These are phyloP conservation scores for Botrylloides violaceus DNA, from an alignment of 23 tunicate genomes.

Conservation along the genomic window DNA sequence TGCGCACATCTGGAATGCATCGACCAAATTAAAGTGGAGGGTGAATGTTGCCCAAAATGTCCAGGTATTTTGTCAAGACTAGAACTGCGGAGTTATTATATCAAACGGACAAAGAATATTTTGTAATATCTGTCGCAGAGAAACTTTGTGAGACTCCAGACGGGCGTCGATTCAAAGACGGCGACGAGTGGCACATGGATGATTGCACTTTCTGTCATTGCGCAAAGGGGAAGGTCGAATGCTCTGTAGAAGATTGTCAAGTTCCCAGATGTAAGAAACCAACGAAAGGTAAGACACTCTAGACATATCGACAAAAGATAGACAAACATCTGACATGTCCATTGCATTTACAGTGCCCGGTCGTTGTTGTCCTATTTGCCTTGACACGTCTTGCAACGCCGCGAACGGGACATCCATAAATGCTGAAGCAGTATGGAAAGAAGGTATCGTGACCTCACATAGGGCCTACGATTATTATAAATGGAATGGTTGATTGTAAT, in stretches of 20 bases:
- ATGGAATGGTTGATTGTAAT: neutral
- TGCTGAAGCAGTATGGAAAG: conserved; percentile 83
- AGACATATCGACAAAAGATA: neutral
- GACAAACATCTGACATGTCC: neutral
- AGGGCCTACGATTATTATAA: no score
- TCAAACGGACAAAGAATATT: neutral
- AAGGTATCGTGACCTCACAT: conserved; percentile 76
- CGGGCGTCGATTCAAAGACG: conserved; percentile 64
- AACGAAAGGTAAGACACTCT: conserved; percentile 45
- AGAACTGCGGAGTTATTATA: neutral
- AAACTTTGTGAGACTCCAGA: conserved; percentile 78
- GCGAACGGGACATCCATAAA: conserved; percentile 38
- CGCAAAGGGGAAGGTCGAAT: conserved; percentile 44
- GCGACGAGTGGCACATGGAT: conserved; percentile 84
- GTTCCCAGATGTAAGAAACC: conserved; percentile 57
- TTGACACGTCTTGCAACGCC: conserved; percentile 67
- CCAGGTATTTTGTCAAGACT: conserved; percentile 26
- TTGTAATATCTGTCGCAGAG: conserved; percentile 20
- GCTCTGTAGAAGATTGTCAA: conserved; percentile 93
- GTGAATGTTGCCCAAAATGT: conserved; percentile 66
- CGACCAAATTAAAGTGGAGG: conserved; percentile 27
- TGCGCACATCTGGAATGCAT: conserved; percentile 63
- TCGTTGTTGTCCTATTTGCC: conserved; percentile 76
- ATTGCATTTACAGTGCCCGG: conserved; percentile 59
- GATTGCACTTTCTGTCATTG: conserved; percentile 93